Percentiles rank a stretch among this genome's conserved stretches.
Conservation (phyloP, 2,113 vertebrate species). For the Prunella fulvescens region DNA sequence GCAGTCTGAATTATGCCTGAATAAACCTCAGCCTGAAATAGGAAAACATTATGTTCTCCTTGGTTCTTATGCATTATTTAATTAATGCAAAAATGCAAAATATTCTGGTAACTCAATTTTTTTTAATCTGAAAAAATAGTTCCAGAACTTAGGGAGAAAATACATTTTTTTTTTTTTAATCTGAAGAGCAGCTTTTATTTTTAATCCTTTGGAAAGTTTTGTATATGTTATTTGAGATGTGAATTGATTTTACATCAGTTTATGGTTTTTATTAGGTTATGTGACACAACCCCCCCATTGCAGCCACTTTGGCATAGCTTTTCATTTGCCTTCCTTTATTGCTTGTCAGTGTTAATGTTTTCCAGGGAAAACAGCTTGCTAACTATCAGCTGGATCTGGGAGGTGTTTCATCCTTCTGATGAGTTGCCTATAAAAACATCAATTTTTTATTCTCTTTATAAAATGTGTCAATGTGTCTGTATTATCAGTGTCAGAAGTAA, state of each 20-base stretch:
- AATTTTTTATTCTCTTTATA: not conserved
- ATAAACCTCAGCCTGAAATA: not conserved
- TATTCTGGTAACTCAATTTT: not conserved
- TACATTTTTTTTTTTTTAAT: not conserved
- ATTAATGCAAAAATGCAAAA: conserved; percentile 29
- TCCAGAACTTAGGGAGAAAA: not conserved
- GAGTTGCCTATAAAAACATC: not conserved
- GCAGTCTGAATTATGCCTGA: conserved; percentile 1
- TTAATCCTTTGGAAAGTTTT: not conserved
- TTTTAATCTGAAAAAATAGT: not conserved
- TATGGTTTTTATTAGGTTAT: not conserved
- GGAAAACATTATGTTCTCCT: not conserved
- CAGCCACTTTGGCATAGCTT: not conserved
- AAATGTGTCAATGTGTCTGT: not conserved
- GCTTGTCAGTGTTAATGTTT: not conserved
- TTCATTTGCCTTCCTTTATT: not conserved
- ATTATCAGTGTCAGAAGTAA: not conserved
- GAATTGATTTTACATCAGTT: not conserved
- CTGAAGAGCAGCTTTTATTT: not conserved
- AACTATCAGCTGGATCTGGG: not conserved
- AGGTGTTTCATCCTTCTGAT: not conserved
- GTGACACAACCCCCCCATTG: not conserved
- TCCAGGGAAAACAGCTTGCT: not conserved
- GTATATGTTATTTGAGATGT: not conserved
- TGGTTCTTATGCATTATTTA: not conserved